Evolutionary conservation across 2,797 vertebrate genomes (phyloP), one percentile per base, ranked within the genome.

Genomic region (Pangasius krempfi): DNA sequence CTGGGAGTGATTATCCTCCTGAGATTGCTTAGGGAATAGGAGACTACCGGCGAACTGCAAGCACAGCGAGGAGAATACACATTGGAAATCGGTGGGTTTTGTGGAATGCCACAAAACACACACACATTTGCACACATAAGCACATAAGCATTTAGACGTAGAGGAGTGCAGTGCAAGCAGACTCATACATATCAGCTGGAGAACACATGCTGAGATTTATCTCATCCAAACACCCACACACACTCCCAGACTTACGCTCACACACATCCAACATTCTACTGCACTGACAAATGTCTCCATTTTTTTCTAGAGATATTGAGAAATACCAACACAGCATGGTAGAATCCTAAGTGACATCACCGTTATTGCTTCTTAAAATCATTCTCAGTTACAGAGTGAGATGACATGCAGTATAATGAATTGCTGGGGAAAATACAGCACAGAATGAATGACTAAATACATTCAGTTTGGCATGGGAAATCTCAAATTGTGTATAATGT

Each of bases 11-110:
- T 93, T 92, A 92, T 93, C 89, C 89, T 91, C 85, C 87, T 86
- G 89, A 92, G 91, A 93, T 87, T 92, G 91, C 87, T 20, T n/a
- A 85, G 86, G 89, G 70, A 91, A 90, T 80, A 2, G 72, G 86
- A 90, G 90, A 90, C 85, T 91, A 91, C 93, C 90, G 87, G 92
- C n/a, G 50, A 89, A 89, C 70, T 64, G 70, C 72, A 84, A 25
- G 50, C 91, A 89, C 88, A 64, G 82, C 18, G 33, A 18, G n/a
- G 75, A 73, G 81, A 89, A 82, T 56, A 50, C 62, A 66, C 89
- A 90, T 78, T 60, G 56, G 60, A 66, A 88, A 86, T 82, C 84
- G 70, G 56, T 81, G 83, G 54, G 78, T 84, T 68, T 64, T 86
- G 40, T 66, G 40, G 62, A 81, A 81, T 14, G 64, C 37, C 37